Evolutionary conservation across 2,888 invertebrate species (phyloP).

Genomic region (Aphodius granarius): DNA sequence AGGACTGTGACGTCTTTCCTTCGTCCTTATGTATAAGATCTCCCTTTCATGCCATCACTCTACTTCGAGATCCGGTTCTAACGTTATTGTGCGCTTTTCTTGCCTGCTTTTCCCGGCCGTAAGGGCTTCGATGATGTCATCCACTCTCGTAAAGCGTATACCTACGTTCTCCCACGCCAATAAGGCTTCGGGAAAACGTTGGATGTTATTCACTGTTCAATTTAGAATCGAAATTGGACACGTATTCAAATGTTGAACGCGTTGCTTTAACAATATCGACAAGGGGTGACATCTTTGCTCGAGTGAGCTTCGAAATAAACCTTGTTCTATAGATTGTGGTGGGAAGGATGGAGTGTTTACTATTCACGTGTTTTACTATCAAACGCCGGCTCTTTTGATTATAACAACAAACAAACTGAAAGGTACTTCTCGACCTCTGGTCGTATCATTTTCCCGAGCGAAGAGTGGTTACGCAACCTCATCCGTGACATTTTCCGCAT

Average conservation of each 20-base stretch:
- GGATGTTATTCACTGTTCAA: neutral
- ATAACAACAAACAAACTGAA: neutral
- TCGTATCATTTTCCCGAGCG: neutral
- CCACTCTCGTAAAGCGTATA: neutral
- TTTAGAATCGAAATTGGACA: neutral
- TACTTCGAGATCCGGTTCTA: neutral
- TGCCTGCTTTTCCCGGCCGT: neutral
- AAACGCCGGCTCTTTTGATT: too few species aligned
- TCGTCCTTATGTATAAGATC: too few species aligned
- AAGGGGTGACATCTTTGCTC: neutral
- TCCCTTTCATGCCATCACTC: neutral
- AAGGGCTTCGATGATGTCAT: neutral
- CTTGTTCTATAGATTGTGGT: too few species aligned
- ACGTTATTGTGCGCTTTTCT: neutral
- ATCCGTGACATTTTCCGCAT: neutral
- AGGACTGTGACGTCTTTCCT: neutral
- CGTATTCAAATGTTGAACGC: neutral
- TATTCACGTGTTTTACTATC: too few species aligned
- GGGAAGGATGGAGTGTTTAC: too few species aligned
- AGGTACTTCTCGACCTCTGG: neutral
- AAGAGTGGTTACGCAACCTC: neutral
- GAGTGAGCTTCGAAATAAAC: too few species aligned
- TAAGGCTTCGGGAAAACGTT: neutral
- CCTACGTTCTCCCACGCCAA: neutral
- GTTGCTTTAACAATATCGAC: neutral